Percentiles rank a stretch among this genome's conserved stretches.
These are phyloP conservation scores for Patella caerulea DNA, from an alignment of 2,888 invertebrate species.

Conservation along the genomic window DNA sequence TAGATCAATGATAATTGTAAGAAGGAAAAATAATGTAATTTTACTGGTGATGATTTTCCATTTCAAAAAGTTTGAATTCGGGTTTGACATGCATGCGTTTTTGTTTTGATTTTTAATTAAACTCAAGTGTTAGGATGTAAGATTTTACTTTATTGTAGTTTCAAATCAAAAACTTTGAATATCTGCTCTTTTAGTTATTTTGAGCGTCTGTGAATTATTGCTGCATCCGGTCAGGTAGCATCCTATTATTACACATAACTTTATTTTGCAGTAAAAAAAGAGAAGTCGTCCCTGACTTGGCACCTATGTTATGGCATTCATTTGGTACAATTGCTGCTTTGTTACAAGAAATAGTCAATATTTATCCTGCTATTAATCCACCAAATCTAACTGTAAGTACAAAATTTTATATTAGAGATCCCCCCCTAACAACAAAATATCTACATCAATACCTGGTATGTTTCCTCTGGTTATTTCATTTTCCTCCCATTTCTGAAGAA, in stretches of 20 bases:
- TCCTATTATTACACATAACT: slow-evolving; percentile 6
- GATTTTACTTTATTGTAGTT: no score
- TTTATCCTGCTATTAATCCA: slow-evolving; percentile 98
- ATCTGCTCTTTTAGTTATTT: background rate
- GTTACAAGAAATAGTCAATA: slow-evolving; percentile 93
- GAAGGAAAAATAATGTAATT: no score
- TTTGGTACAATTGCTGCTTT: slow-evolving; percentile 97
- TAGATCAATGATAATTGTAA: no score
- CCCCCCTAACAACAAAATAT: background rate
- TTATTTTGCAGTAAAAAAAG: slow-evolving; percentile 80
- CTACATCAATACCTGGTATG: background rate
- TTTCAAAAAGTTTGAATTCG: no score
- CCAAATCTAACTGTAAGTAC: slow-evolving; percentile 87
- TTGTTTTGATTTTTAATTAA: no score
- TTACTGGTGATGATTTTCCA: no score
- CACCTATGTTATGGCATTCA: slow-evolving; percentile 99
- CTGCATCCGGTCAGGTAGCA: background rate
- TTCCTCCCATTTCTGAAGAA: no score
- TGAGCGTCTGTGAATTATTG: background rate
- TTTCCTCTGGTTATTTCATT: background rate
- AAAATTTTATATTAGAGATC: no score
- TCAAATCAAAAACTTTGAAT: no score
- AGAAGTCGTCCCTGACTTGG: slow-evolving; percentile 93
- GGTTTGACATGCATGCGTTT: no score
- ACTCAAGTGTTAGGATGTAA: no score